Conservation (phyloP, 2,113 vertebrate species). For the Tupaia tana region DNA sequence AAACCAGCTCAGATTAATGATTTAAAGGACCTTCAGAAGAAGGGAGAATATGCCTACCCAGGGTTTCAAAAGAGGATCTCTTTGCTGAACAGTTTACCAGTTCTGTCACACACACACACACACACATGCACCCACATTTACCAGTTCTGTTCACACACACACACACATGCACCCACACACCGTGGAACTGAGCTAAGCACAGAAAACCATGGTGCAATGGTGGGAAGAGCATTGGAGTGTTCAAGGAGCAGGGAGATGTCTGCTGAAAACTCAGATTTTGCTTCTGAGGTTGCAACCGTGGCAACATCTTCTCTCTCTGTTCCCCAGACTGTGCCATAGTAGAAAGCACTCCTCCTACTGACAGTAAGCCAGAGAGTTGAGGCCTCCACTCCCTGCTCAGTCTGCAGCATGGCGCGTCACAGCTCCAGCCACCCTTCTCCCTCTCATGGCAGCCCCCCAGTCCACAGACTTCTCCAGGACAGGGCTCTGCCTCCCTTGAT, state of each 20-base stretch:
- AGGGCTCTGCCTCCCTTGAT: not conserved
- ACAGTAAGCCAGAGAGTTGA: not conserved
- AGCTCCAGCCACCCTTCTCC: accelerated
- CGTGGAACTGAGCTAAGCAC: not conserved
- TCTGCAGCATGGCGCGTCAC: accelerated
- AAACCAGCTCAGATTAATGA: no score
- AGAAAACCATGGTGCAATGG: not conserved
- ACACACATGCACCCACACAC: not conserved
- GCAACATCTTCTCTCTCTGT: not conserved
- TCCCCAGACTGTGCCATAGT: accelerated
- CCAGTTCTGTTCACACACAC: not conserved
- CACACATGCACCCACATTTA: not conserved
- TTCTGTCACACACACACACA: no score
- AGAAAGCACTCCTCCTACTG: not conserved
- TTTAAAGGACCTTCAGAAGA: not conserved
- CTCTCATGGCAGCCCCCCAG: not conserved
- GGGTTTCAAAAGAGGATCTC: not conserved
- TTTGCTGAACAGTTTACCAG: not conserved
- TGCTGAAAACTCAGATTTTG: not conserved
- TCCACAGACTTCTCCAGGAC: not conserved
- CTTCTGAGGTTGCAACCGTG: not conserved
- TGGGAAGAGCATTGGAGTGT: not conserved
- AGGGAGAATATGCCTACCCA: not conserved
- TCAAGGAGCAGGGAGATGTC: not conserved
- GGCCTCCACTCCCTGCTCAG: not conserved